A percentile compares a stretch with the other conserved stretches of the same genome.
Evolutionary conservation across 2,888 invertebrate species (phyloP).

Genomic region (Ptycholaimellus sp.): DNA sequence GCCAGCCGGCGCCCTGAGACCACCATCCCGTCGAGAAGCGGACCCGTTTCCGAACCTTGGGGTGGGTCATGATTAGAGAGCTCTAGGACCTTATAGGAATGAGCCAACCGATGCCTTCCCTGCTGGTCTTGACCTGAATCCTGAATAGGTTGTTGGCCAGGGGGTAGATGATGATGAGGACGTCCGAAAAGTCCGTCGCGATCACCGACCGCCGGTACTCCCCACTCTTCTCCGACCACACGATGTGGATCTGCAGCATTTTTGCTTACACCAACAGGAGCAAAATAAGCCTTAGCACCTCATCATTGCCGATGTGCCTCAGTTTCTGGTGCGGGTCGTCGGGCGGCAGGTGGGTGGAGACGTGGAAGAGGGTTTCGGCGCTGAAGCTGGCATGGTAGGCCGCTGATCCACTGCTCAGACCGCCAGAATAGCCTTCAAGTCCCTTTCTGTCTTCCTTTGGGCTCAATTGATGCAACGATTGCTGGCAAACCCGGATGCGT

Average conservation of each 20-base stretch:
- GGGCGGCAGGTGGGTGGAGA: slow-evolving; percentile 86
- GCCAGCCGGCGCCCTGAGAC: too few relatives aligned
- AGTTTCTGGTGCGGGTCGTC: slow-evolving; percentile 28
- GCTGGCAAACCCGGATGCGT: slow-evolving; percentile 6
- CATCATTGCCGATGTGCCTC: slow-evolving; percentile 31
- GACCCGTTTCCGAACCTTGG: too few relatives aligned
- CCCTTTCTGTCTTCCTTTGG: slow-evolving; percentile 34
- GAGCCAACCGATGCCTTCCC: too few relatives aligned
- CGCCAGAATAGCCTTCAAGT: slow-evolving; percentile 82
- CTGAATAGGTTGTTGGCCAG: slow-evolving; percentile 54
- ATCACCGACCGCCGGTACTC: slow-evolving; percentile 86
- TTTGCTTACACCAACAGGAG: neutral
- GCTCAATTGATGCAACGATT: neutral
- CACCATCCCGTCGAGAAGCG: too few relatives aligned
- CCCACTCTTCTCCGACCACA: slow-evolving; percentile 89
- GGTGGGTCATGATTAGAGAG: too few relatives aligned
- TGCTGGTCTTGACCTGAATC: slow-evolving; percentile 51
- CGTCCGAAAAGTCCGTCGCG: slow-evolving; percentile 96
- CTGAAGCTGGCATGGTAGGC: slow-evolving; percentile 84
- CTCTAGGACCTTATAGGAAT: too few relatives aligned
- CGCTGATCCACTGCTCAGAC: slow-evolving; percentile 49
- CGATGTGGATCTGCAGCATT: slow-evolving; percentile 61
- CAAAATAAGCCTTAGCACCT: slow-evolving; percentile 8
- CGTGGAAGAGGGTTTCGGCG: slow-evolving; percentile 81
- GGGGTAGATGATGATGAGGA: slow-evolving; percentile 83